Evolutionary conservation across 2,797 vertebrate species (phyloP).

Genomic region (Balearica regulorum): DNA sequence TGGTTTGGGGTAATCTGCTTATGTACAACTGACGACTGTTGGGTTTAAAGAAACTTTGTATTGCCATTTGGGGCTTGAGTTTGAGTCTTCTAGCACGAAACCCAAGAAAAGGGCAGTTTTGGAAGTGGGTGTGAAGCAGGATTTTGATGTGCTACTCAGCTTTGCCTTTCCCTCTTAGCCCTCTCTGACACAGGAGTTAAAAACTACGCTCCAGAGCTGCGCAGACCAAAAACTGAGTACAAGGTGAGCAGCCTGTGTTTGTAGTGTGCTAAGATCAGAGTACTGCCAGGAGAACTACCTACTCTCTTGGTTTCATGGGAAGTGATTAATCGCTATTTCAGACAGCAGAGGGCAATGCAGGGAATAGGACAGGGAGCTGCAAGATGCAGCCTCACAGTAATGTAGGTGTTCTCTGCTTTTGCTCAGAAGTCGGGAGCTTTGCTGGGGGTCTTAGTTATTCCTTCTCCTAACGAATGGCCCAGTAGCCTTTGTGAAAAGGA

Average conservation of each 20-base stretch:
- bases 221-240: slow-evolving; percentile 88
- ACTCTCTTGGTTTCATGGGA: neutral
- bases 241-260: slow-evolving; percentile 77
- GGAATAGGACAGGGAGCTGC: neutral
- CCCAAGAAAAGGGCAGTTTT: neutral
- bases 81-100: neutral
- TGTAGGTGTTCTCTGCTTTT: neutral
- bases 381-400: neutral
- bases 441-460: neutral
- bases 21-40: neutral
- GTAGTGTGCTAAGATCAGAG: neutral
- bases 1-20: neutral
- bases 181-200: slow-evolving; percentile 77
- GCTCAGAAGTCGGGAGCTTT: neutral
- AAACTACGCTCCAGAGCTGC: slow-evolving; percentile 86
- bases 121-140: neutral
- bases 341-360: neutral
- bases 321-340: neutral
- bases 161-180: slow-evolving; percentile 68
- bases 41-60: neutral
- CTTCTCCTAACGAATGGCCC: neutral
- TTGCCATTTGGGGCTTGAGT: neutral
- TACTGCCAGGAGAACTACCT: neutral
- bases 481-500: neutral
- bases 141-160: neutral